Base-by-base conservation (phyloP, 2,113 vertebrate species). In the Beaufortia kweichowensis region DNA sequence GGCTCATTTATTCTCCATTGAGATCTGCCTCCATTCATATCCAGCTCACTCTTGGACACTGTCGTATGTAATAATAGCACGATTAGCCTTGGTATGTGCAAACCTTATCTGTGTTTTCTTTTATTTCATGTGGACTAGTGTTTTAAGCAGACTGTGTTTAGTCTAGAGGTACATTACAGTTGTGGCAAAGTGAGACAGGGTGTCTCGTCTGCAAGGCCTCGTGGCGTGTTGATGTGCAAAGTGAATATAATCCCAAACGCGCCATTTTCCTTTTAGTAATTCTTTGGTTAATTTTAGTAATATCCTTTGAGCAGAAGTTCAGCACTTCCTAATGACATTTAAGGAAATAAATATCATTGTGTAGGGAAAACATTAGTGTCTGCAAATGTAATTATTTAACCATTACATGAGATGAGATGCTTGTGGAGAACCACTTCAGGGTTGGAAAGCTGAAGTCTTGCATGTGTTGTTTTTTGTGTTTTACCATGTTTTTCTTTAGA, bases 151-250 rank as follows among this genome's bases (percentile, higher is more conserved):
- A 50, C 53, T 48, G 55, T 82, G 81, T 79, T 82, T 79, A 55
- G 81, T 82, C 81, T 82, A 65, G n/a, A 61, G 21, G 17, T 66
- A 24, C 53, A 33, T 56, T 28, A 24, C 28, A 24, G 21, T n/a
- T 12, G 21, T 14, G 4, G 24, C 8, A 69, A 69, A 28, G 62
- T n/a, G 14, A 78, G 76, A 78, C 70, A 28, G 50, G 55, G 15
- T 29, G 77, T 82, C 77, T 79, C 24, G 23, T n/a, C 29, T 23
- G 26, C 78, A 83, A 83, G 81, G 78, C 56, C 56, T 53, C 35
- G 15, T 19, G 31, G 68, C 14, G 15, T 46, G 56, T 43, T 41
- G 70, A 61, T 73, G 28, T 60, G 33, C 48, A 69, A 31, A 68
- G 43, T 68, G 65, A 26, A 70, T 70, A 48, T 56, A 56, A 70